Evolutionary conservation across 2,888 invertebrate genomes (phyloP).

Genomic region (Chymomyza fuscimana): DNA sequence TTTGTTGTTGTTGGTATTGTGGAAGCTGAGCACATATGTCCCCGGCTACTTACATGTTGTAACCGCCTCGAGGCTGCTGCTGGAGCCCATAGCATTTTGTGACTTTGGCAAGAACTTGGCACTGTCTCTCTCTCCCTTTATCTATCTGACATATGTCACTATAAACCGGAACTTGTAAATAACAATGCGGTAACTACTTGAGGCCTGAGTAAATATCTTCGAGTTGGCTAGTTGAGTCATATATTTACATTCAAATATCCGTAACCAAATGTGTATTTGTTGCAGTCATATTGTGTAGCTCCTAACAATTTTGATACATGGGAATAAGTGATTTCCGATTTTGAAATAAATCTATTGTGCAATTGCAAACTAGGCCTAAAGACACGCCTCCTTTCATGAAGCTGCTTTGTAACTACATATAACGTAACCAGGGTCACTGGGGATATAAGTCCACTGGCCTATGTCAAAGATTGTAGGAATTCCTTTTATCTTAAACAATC

Average conservation of each 20-base stretch:
- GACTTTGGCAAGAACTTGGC: background rate
- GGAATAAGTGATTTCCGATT: too few species aligned
- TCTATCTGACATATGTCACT: background rate
- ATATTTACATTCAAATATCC: background rate
- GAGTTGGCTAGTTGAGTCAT: background rate
- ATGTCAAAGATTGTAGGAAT: too few species aligned
- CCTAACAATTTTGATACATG: too few species aligned
- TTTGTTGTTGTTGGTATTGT: constrained; percentile 21
- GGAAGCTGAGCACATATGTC: constrained; percentile 32
- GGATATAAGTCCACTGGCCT: too few species aligned
- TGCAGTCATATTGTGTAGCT: background rate
- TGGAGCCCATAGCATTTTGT: constrained; percentile 31
- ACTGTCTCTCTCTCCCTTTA: background rate
- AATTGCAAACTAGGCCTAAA: too few species aligned
- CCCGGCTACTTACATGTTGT: constrained; percentile 34
- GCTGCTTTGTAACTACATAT: too few species aligned
- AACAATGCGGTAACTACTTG: constrained; percentile 7
- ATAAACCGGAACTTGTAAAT: constrained; percentile 44
- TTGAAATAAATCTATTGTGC: too few species aligned
- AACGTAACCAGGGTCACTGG: too few species aligned
- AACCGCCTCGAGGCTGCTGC: constrained; percentile 44
- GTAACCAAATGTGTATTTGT: background rate
- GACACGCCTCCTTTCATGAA: too few species aligned
- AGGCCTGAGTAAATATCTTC: background rate
- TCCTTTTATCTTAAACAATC: too few species aligned